phyloP scores from a whole-genome alignment of 2,797 vertebrate species.

The Anisognathus igniventris region DNA sequence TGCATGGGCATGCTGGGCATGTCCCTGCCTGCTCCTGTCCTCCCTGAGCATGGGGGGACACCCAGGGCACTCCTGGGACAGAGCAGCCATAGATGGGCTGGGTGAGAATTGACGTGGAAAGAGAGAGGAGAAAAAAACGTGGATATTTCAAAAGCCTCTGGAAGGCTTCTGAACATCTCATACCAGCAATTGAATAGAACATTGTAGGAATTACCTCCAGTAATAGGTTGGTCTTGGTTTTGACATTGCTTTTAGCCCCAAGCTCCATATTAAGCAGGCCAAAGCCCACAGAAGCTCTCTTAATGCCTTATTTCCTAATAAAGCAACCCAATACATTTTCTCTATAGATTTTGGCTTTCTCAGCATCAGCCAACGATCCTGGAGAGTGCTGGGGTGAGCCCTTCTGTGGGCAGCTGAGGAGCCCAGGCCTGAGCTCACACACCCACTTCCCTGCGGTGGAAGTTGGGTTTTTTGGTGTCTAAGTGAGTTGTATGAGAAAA shows the following conservation, averaged over 20 bases:
- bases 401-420: neutral
- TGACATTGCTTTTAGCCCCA: constrained; percentile 7
- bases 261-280: neutral
- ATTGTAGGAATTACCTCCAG: constrained; percentile 15
- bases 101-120: rapidly evolving
- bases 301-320: neutral
- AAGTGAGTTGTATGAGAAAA: neutral
- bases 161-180: neutral
- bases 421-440: neutral
- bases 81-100: rapidly evolving
- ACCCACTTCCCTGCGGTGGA: rapidly evolving
- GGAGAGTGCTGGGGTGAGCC: neutral
- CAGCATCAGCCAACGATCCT: rapidly evolving
- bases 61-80: neutral
- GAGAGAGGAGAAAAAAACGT: neutral
- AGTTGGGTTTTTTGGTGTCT: neutral
- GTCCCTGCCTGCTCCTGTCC: neutral
- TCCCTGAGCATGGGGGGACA: rapidly evolving
- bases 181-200: neutral
- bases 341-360: neutral
- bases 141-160: neutral
- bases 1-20: neutral
- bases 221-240: neutral
- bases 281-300: neutral
- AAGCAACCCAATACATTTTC: neutral